A percentile compares a stretch with the other conserved stretches of the same genome.
Conservation (phyloP, 2,888 invertebrate genomes). For the Anthophora plumipes region DNA sequence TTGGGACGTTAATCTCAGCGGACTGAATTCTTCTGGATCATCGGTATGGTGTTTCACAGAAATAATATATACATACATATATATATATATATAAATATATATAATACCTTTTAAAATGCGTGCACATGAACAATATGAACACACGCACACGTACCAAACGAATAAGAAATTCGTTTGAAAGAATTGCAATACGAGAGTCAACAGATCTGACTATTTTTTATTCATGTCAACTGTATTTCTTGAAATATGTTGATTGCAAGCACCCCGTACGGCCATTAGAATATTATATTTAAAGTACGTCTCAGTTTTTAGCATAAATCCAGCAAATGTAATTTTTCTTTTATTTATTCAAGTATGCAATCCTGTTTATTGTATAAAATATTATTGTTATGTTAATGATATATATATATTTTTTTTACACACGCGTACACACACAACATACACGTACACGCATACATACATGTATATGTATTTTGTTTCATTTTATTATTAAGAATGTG, state of each 20-base stretch:
- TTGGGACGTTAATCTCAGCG: slow-evolving; percentile 79
- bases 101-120: slow-evolving; percentile 39
- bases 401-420: background rate
- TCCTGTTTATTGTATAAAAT: slow-evolving; percentile 20
- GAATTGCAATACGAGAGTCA: slow-evolving; percentile 63
- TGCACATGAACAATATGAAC: slow-evolving; percentile 50
- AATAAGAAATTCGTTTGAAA: slow-evolving; percentile 28
- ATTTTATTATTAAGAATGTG: slow-evolving; percentile 71
- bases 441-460: background rate
- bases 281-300: slow-evolving; percentile 38
- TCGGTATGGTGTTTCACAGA: slow-evolving; percentile 77
- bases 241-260: slow-evolving; percentile 27
- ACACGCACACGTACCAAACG: slow-evolving; percentile 46
- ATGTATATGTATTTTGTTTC: slow-evolving; percentile 27
- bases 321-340: slow-evolving; percentile 30
- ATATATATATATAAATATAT: background rate
- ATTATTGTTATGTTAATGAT: slow-evolving; percentile 5
- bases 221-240: slow-evolving; percentile 4
- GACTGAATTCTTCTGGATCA: slow-evolving; percentile 80
- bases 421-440: background rate
- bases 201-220: slow-evolving; percentile 56
- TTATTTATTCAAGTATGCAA: slow-evolving; percentile 45
- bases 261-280: slow-evolving; percentile 46
- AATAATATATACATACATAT: slow-evolving; percentile 21
- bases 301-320: slow-evolving; percentile 39